phyloP scores from a whole-genome alignment of 1,140 invertebrate genomes.

The Drosophila athabasca region DNA sequence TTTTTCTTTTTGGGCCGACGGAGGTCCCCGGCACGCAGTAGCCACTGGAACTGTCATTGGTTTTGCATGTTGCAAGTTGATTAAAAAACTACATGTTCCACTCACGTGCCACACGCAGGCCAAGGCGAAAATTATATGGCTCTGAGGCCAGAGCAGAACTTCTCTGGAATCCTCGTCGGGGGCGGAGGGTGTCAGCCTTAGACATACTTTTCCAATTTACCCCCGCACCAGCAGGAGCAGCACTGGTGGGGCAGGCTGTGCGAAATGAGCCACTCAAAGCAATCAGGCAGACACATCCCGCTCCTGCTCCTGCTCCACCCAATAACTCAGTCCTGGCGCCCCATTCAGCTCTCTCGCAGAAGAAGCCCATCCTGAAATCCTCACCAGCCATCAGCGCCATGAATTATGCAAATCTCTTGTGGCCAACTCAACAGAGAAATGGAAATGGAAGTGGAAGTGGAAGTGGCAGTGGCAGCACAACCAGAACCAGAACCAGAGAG shows the following conservation, averaged over 20 bases:
- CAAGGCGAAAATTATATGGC: conserved; percentile 30
- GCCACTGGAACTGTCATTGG: conserved; percentile 34
- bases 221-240: conserved; percentile 11
- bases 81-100: conserved; percentile 51
- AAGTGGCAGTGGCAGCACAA: conserved; percentile 11
- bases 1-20: conserved; percentile 14
- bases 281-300: conserved; percentile 49
- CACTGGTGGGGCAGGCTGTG: conserved; percentile 10
- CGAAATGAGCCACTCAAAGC: conserved; percentile 66
- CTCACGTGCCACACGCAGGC: conserved; percentile 59
- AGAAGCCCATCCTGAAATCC: conserved; percentile 32
- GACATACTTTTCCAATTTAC: conserved; percentile 66
- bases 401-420: conserved; percentile 79
- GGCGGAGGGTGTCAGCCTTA: conserved; percentile 15
- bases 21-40: conserved; percentile 22
- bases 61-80: conserved; percentile 57
- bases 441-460: neutral
- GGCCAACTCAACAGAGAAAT: conserved; percentile 58
- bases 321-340: conserved; percentile 44
- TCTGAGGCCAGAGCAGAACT: neutral
- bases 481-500: conserved; percentile 7
- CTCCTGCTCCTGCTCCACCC: conserved; percentile 46
- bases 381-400: conserved; percentile 63
- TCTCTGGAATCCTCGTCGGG: neutral
- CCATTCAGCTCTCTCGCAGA: conserved; percentile 3